Conservation (phyloP, 2,113 vertebrate species). For the Esox niger region DNA sequence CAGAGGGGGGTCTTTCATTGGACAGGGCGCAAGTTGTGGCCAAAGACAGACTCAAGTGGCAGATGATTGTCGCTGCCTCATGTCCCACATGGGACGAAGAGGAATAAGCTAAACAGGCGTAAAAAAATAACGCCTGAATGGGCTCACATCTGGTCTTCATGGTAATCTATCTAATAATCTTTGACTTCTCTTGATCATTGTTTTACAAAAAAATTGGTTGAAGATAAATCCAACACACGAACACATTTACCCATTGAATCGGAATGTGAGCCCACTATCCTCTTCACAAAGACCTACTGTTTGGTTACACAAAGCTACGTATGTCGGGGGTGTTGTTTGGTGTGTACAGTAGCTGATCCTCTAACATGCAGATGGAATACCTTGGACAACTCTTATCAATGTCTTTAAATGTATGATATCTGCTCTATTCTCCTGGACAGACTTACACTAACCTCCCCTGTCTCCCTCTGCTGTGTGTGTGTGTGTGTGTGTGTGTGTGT, state of each 20-base stretch:
- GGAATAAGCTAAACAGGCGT: too few species aligned
- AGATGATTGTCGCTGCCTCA: conserved; percentile 3
- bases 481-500: too few species aligned
- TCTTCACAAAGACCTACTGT: too few species aligned
- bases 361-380: background rate
- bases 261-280: too few species aligned
- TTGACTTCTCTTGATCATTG: too few species aligned
- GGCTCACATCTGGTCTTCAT: too few species aligned
- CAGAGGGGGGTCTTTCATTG: background rate
- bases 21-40: background rate
- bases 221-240: too few species aligned
- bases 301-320: too few species aligned
- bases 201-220: too few species aligned
- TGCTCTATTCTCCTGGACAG: background rate
- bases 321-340: background rate
- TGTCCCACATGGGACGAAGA: background rate
- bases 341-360: background rate
- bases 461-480: conserved; percentile 12
- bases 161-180: too few species aligned
- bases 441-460: conserved; percentile 7
- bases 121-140: too few species aligned
- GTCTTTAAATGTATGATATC: background rate
- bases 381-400: background rate
- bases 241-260: too few species aligned
- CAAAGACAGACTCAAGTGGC: background rate